Conservation (phyloP, 2,113 vertebrate genomes). For the Alouatta palliata region DNA sequence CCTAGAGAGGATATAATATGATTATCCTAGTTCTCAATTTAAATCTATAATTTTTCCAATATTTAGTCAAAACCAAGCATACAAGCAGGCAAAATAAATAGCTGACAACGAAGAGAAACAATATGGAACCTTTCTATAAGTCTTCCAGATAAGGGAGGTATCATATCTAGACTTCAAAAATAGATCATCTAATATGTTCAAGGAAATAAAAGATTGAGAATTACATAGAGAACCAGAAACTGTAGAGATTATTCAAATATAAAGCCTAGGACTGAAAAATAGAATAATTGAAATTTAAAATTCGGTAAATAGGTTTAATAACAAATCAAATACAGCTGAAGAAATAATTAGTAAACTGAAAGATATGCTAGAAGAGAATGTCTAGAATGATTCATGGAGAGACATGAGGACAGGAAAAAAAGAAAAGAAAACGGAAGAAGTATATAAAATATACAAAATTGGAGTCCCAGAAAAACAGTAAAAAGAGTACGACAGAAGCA, state of each 20-base stretch:
- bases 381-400: background rate
- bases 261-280: background rate
- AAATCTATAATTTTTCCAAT: background rate
- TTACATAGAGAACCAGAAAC: background rate
- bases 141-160: background rate
- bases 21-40: background rate
- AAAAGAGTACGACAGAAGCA: background rate
- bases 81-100: background rate
- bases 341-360: background rate
- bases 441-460: background rate
- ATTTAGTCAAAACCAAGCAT: background rate
- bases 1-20: background rate
- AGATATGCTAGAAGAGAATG: background rate
- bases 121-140: background rate
- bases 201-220: background rate
- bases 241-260: background rate
- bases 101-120: background rate
- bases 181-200: background rate
- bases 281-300: background rate
- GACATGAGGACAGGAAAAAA: background rate
- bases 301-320: background rate
- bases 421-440: background rate
- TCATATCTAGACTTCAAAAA: background rate
- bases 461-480: background rate
- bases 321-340: background rate